A percentile compares a stretch with the other conserved stretches of the same genome.
These are phyloP conservation scores for Globia sparganii DNA, from an alignment of 2,888 invertebrate genomes.

Conservation along the genomic window DNA sequence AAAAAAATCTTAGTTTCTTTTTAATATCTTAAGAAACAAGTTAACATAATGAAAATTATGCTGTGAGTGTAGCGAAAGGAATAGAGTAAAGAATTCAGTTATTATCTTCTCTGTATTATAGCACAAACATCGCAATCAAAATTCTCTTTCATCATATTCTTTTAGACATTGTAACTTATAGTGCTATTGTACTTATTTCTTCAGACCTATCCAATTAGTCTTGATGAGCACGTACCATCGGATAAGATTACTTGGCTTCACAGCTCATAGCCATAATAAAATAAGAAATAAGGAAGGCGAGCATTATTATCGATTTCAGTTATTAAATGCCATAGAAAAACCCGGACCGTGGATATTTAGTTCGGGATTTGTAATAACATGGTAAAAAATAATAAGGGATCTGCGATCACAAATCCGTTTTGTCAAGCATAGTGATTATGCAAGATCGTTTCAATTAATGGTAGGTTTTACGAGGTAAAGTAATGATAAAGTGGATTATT, in stretches of 20 bases:
- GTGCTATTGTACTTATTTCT: background rate
- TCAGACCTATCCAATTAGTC: background rate
- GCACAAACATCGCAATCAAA: background rate
- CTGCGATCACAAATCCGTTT: background rate
- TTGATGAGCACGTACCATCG: background rate
- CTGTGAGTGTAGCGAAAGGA: background rate
- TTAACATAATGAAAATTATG: background rate
- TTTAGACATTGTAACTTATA: background rate
- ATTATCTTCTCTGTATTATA: background rate
- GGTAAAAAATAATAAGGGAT: background rate
- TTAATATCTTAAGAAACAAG: background rate
- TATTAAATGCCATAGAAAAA: background rate
- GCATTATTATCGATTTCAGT: background rate
- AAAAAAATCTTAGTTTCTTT: too few species aligned
- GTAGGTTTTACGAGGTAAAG: background rate
- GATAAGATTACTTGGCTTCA: background rate
- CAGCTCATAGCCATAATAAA: background rate
- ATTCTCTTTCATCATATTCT: background rate
- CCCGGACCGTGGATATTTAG: background rate
- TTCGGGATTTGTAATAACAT: background rate
- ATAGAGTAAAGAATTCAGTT: background rate
- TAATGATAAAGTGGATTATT: background rate
- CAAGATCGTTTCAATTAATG: background rate
- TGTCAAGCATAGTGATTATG: background rate
- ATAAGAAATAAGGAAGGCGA: background rate